phyloP scores from a whole-genome alignment of 2,113 vertebrate species.

The Rhinolophus sinicus region DNA sequence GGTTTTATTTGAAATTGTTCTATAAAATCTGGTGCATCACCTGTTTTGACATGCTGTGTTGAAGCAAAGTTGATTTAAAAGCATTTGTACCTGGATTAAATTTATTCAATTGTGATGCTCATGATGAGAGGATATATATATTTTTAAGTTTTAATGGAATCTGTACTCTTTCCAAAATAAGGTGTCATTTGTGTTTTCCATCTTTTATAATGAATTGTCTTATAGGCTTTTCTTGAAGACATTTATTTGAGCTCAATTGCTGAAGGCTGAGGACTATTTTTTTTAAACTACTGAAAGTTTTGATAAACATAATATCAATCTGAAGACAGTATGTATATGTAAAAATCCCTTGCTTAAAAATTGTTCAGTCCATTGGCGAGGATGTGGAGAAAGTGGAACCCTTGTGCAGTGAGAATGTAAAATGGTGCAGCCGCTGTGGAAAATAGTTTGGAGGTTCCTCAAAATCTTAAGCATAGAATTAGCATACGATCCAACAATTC shows the following conservation, averaged over 20 bases:
- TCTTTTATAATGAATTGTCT: neutral
- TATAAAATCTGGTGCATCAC: neutral
- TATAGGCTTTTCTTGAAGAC: neutral
- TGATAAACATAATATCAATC: neutral
- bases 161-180: neutral
- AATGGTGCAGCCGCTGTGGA: too few species aligned
- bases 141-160: conserved; percentile 2
- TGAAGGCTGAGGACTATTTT: neutral
- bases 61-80: conserved; percentile 25
- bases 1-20: neutral
- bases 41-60: neutral
- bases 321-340: neutral
- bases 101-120: neutral
- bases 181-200: neutral
- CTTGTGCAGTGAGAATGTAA: too few species aligned
- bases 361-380: neutral
- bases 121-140: neutral
- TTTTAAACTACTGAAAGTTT: neutral
- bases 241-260: neutral
- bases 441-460: neutral
- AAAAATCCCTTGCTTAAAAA: neutral
- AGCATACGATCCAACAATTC: neutral
- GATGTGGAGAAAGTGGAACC: neutral
- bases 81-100: neutral
- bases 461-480: neutral